phyloP scores from a whole-genome alignment of 2,888 invertebrate species.

The Andrena fulva region DNA sequence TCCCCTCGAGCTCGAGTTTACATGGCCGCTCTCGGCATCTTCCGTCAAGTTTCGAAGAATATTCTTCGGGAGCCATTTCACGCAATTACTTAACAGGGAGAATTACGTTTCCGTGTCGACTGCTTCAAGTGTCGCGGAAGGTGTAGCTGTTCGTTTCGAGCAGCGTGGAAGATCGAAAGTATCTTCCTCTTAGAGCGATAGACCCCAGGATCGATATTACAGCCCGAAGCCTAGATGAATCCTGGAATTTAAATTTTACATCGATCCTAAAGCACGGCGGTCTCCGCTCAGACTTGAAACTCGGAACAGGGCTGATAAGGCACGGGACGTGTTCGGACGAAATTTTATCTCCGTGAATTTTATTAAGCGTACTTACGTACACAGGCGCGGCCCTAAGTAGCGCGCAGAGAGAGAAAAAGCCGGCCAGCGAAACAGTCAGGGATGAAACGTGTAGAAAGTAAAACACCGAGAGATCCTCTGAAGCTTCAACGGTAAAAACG shows the following conservation, averaged over 20 bases:
- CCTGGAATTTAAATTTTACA: too few species aligned
- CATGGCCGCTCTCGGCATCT: too few species aligned
- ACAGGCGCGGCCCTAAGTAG: neutral
- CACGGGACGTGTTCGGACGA: neutral
- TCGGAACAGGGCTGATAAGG: neutral
- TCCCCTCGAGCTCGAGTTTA: neutral
- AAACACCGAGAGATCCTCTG: constrained; percentile 44
- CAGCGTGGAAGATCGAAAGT: too few species aligned
- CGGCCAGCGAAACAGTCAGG: constrained; percentile 23
- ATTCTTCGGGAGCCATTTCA: constrained; percentile 32
- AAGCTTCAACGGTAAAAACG: constrained; percentile 40
- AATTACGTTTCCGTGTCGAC: constrained; percentile 10
- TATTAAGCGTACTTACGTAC: neutral
- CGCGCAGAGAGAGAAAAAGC: neutral
- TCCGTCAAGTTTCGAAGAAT: constrained; percentile 3
- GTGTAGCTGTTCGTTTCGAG: constrained; percentile 7
- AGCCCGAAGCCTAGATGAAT: too few species aligned
- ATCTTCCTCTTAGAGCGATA: too few species aligned
- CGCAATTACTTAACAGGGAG: constrained; percentile 43
- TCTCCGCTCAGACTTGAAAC: neutral
- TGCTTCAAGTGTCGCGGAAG: constrained; percentile 7
- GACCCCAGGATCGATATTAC: too few species aligned
- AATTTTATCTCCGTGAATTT: constrained; percentile 18
- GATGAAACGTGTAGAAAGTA: constrained; percentile 43
- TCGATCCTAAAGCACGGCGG: neutral